Conservation (phyloP, 2,797 vertebrate genomes). For the Chromobotia macracanthus region DNA sequence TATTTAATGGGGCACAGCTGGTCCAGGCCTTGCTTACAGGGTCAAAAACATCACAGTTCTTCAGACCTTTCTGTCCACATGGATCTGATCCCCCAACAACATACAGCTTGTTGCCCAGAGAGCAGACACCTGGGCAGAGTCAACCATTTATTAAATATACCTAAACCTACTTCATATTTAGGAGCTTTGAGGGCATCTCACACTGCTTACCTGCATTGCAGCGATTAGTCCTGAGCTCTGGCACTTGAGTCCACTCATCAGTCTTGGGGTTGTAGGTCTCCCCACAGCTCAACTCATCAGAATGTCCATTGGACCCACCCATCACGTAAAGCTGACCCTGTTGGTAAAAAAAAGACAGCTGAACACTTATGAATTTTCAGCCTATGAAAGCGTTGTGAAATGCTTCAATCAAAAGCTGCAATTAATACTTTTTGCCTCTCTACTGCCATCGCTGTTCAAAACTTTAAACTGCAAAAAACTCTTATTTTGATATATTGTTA, state of each 20-base stretch:
- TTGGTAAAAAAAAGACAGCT: neutral
- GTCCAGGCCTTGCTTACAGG: conserved; percentile 91
- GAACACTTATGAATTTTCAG: neutral
- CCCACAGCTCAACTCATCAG: conserved; percentile 94
- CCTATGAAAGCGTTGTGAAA: no score
- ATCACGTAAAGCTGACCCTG: conserved; percentile 96
- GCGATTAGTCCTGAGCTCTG: conserved; percentile 94
- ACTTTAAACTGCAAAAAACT: no score
- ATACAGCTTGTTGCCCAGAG: conserved; percentile 91
- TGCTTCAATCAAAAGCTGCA: neutral
- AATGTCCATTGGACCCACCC: conserved; percentile 96
- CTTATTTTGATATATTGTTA: no score
- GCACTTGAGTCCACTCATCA: conserved; percentile 91
- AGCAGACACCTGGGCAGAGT: conserved; percentile 85
- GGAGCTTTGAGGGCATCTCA: neutral
- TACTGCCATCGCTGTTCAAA: no score
- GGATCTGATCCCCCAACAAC: conserved; percentile 97
- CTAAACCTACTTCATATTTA: neutral
- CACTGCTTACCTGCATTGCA: conserved; percentile 89
- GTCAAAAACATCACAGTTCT: conserved; percentile 97
- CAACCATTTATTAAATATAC: neutral
- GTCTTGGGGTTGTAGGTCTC: conserved; percentile 89
- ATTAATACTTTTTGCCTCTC: neutral
- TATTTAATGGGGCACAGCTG: conserved; percentile 92
- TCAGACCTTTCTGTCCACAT: conserved; percentile 96